Conservation (phyloP, 2,113 vertebrate species). For the Cricetomys ansorgei region DNA sequence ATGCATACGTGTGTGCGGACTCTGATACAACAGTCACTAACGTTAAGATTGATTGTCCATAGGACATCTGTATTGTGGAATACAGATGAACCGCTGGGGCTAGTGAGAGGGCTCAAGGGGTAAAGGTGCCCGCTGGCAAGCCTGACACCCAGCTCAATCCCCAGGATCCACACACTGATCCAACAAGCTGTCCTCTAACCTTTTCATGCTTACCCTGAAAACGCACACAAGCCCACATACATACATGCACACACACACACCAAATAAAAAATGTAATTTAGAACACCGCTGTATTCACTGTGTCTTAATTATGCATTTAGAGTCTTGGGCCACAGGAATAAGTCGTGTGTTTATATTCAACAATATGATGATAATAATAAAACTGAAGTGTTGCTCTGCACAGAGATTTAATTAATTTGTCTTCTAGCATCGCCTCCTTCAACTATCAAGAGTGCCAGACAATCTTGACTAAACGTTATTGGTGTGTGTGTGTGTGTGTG, state of each 20-base stretch:
- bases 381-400: background rate
- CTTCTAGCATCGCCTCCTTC: background rate
- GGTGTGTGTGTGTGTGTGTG: background rate
- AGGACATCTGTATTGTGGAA: background rate
- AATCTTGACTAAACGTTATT: conserved; percentile 32
- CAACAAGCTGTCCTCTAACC: background rate
- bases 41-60: background rate
- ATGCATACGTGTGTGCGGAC: background rate
- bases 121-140: background rate
- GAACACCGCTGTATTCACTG: background rate
- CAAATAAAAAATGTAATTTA: background rate
- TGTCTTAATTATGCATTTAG: background rate
- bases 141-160: background rate
- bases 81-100: background rate
- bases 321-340: background rate
- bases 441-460: conserved; percentile 4
- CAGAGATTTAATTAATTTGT: conserved; percentile 24
- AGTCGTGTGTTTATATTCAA: background rate
- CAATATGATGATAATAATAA: conserved; percentile 21
- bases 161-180: background rate
- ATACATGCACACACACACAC: background rate
- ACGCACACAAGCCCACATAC: background rate
- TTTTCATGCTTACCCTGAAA: no score
- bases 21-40: conserved; percentile 7
- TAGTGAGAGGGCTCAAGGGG: background rate